Conservation (phyloP, 2,113 vertebrate genomes). For the Orcinus orca region DNA sequence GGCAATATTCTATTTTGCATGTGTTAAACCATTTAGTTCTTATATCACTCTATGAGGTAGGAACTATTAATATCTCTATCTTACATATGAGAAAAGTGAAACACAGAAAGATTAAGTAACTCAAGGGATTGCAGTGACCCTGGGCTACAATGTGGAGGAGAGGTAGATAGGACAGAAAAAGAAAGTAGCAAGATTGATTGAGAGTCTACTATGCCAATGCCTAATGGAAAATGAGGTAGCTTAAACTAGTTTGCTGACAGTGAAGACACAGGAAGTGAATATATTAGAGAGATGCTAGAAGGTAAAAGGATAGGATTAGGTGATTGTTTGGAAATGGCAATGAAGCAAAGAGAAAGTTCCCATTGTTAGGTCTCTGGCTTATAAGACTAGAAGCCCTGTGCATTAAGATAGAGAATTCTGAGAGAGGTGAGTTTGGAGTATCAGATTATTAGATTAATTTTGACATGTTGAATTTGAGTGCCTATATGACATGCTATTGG, state of each 20-base stretch:
- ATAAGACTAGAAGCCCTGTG: neutral
- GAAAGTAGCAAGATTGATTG: neutral
- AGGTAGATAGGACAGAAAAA: neutral
- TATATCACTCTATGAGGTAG: neutral
- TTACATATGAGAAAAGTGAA: neutral
- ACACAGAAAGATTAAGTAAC: neutral
- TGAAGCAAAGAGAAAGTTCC: neutral
- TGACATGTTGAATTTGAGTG: neutral
- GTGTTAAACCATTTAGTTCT: neutral
- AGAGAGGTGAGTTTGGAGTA: neutral
- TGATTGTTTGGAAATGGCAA: neutral
- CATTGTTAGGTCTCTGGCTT: neutral
- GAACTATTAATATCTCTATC: neutral
- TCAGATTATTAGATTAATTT: neutral
- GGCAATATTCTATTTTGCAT: neutral
- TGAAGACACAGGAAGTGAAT: neutral
- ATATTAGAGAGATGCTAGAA: neutral
- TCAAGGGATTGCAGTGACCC: neutral
- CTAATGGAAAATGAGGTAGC: neutral
- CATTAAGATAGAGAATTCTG: neutral
- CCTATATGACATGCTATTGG: neutral
- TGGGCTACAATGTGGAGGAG: neutral
- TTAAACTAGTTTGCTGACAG: neutral
- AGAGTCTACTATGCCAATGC: neutral
- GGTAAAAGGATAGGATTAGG: neutral